Evolutionary conservation across 2,113 vertebrate genomes (phyloP), one percentile per base, ranked within the genome.

Genomic region (Corythornis cristatus): DNA sequence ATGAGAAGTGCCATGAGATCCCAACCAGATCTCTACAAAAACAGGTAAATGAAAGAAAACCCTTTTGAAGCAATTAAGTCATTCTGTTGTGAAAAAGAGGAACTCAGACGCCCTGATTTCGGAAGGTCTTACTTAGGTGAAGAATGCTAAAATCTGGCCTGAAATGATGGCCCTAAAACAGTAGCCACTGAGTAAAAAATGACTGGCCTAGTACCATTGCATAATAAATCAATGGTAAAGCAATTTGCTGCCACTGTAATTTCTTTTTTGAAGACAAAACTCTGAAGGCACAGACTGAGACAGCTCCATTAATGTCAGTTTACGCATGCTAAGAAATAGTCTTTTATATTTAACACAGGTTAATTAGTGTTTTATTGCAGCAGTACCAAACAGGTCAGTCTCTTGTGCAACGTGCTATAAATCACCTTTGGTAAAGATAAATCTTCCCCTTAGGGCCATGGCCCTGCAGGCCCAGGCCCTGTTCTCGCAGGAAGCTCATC

Each of bases 291-390:
- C 35, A 92, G 61, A 54, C 50, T 33, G 50, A 90, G 48, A 81
- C 35, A 75, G 26, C 45, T 95, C 81, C 45, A 89, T 72, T 87
- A 89, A 76, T 85, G 66, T 18, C 71, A 87, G 54, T 87, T 95
- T 87, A 78, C 29, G 89, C 56, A 62, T 35, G 37, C 48, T 93
- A 80, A 80, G 60, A 86, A 80, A 83, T 23, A 13, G 10, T 50
- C 33, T 83, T 91, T 76, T 86, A 85, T 48, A 33, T n/a, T n/a
- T 83, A 83, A 73, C 54, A 68, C 28, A 40, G 23, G 13, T 70
- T 86, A 64, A 77, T 88, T 67, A 51, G 6, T 67, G 33, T 90
- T 96, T 79, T 77, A 81, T 48, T 81, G 79, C 40, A 83, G 22
- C 40, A n/a, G 29, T 53, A 61, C 45, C 72, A 93, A 86, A 56